Evolutionary conservation across 2,797 vertebrate genomes (phyloP), one percentile per base, ranked within the genome.

Genomic region (Anomalospiza imberbis): DNA sequence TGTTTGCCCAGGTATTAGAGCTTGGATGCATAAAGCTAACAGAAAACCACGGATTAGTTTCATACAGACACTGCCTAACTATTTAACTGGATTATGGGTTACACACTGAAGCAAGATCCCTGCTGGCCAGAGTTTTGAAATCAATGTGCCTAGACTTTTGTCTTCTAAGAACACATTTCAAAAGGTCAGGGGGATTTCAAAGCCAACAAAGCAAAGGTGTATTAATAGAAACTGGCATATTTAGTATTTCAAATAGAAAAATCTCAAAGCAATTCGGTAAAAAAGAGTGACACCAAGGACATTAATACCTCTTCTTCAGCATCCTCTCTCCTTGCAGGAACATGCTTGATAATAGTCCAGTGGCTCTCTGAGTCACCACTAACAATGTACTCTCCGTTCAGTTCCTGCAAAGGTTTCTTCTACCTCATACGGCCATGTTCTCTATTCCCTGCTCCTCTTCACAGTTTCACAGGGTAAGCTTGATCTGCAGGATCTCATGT

Each of bases 311-410:
- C 15, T 85, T 6, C 21, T 82, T 61, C 38, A 83, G 17, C 28
- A 51, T 74, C 44, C 45, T 58, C 20, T 68, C 26, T 53, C 22
- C 42, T 48, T 74, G 14, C 20, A 67, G 36, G 17, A 85, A 66
- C n/a, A 38, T 10, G 6, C 7, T 26, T 40, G 17, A 31, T 74
- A 38, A 26, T 6, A 44, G 14, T 48, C 44, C 60, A 70, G 14
- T 22, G 60, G 9, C 4, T 58, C 17, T 54, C 40, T 63, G 24
- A 84, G 34, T 38, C 53, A 67, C 20, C 4, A 29, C 36, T 71
- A 26, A 55, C 3, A n/a, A 21, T 19, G 4, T 2, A 40, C 1
- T 1, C 4, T 62, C 6, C 10, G 7, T 68, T 22, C 42, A 34
- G 20, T 31, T 10, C 25, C n/a, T 36, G 22, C 14, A 61, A 62